These are phyloP conservation scores for Agapostemon virescens DNA, from an alignment of 2,888 invertebrate genomes.

Conservation along the genomic window DNA sequence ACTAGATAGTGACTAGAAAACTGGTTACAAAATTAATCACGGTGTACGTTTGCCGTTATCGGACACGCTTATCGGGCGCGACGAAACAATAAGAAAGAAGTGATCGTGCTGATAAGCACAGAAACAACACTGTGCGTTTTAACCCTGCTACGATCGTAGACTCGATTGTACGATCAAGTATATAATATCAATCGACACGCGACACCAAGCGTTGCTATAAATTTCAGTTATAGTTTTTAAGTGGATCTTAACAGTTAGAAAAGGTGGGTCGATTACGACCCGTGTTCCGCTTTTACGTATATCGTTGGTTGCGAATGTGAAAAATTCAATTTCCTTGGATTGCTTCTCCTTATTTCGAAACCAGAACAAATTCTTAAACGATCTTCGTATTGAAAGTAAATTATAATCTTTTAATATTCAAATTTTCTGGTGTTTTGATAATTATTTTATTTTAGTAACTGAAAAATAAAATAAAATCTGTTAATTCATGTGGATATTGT, in stretches of 20 bases:
- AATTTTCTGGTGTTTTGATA: no score
- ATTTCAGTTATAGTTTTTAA: neutral
- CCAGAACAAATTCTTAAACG: neutral
- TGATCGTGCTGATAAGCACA: neutral
- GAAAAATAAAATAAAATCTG: no score
- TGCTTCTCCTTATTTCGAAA: neutral
- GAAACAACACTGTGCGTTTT: neutral
- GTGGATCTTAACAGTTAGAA: neutral
- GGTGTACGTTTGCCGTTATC: neutral
- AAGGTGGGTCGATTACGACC: neutral
- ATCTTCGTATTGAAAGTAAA: neutral
- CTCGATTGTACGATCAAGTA: neutral
- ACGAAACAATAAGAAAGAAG: neutral
- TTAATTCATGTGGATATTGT: no score
- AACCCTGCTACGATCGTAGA: neutral
- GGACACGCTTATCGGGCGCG: neutral
- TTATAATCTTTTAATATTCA: no score
- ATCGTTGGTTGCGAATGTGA: neutral
- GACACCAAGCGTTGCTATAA: no score
- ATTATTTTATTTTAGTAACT: no score
- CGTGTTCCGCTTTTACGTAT: neutral
- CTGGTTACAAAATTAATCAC: neutral
- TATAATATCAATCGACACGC: neutral
- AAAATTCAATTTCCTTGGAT: neutral
- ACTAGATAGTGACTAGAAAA: constrained; percentile 28